Evolutionary conservation across 2,888 invertebrate species (phyloP).

Genomic region (Andrena flavipes): DNA sequence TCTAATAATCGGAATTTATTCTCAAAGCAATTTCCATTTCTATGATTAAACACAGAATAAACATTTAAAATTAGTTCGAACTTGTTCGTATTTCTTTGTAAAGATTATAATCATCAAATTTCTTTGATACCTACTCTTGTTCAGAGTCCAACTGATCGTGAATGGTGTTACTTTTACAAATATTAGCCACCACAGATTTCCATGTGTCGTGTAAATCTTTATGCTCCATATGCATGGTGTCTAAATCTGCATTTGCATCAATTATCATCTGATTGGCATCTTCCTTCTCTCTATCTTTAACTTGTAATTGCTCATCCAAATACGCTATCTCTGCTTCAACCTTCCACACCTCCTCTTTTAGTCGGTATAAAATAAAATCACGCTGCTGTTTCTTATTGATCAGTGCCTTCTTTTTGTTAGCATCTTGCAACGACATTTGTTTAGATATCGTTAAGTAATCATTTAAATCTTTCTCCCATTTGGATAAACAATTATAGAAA

Average conservation of each 20-base stretch:
- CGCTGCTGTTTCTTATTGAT: conserved; percentile 82
- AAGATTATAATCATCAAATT: background rate
- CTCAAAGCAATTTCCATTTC: background rate
- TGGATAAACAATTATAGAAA: conserved; percentile 87
- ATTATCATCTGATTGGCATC: conserved; percentile 87
- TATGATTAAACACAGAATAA: background rate
- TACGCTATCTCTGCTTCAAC: conserved; percentile 89
- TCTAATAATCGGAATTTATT: background rate
- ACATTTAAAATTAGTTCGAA: background rate
- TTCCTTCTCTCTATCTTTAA: conserved; percentile 89
- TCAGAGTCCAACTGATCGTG: conserved; percentile 88
- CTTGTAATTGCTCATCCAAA: conserved; percentile 88
- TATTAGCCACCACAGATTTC: conserved; percentile 90
- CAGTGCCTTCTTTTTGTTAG: conserved; percentile 78
- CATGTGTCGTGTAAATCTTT: conserved; percentile 90
- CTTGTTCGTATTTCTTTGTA: background rate
- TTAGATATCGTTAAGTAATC: conserved; percentile 88
- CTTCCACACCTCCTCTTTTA: conserved; percentile 90
- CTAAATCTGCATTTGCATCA: conserved; percentile 90
- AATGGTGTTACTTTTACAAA: conserved; percentile 89
- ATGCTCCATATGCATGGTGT: conserved; percentile 90
- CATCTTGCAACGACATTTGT: conserved; percentile 88
- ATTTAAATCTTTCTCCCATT: conserved; percentile 89
- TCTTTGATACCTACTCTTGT: conserved; percentile 85
- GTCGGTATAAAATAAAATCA: conserved; percentile 89